These are phyloP conservation scores for Schizaphis graminum DNA, from an alignment of 2,888 invertebrate species.

Conservation along the genomic window DNA sequence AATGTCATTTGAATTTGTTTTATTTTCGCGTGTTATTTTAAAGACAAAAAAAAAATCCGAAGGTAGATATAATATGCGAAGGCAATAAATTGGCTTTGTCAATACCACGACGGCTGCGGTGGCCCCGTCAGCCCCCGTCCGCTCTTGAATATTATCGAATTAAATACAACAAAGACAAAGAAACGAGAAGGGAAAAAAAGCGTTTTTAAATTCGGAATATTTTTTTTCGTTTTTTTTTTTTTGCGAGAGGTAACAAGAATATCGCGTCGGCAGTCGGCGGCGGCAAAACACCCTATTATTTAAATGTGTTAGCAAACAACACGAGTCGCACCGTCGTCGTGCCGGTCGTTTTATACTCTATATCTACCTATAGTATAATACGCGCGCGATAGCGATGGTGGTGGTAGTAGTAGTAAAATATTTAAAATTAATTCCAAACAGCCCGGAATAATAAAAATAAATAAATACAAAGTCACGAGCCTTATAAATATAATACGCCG, in stretches of 20 bases:
- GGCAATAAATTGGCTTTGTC: conserved; percentile 52
- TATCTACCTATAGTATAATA: not conserved
- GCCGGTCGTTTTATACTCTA: conserved; percentile 9
- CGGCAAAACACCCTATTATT: conserved; percentile 60
- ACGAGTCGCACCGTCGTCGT: not conserved
- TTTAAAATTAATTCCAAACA: conserved; percentile 58
- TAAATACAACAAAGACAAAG: conserved; percentile 57
- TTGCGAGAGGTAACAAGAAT: conserved; percentile 36
- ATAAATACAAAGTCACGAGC: conserved; percentile 26
- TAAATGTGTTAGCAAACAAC: conserved; percentile 62
- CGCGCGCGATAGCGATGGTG: not conserved
- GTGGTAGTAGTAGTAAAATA: conserved; percentile 44
- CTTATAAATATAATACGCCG: not conserved
- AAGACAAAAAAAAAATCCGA: conserved; percentile 32
- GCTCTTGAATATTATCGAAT: conserved; percentile 57
- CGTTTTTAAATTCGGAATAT: conserved; percentile 48
- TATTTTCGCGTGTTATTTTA: conserved; percentile 13
- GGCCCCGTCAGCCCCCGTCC: not conserved
- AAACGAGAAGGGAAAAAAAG: conserved; percentile 30
- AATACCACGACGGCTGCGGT: not conserved
- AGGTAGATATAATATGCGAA: not conserved
- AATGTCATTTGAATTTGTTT: conserved; percentile 3
- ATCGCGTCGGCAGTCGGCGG: conserved; percentile 33
- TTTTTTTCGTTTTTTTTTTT: conserved; percentile 13
- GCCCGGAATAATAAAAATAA: not conserved